A percentile compares a stretch with the other conserved stretches of the same genome.
These are phyloP conservation scores for Pollenia amentaria DNA, from an alignment of 2,888 invertebrate species.

Conservation along the genomic window DNA sequence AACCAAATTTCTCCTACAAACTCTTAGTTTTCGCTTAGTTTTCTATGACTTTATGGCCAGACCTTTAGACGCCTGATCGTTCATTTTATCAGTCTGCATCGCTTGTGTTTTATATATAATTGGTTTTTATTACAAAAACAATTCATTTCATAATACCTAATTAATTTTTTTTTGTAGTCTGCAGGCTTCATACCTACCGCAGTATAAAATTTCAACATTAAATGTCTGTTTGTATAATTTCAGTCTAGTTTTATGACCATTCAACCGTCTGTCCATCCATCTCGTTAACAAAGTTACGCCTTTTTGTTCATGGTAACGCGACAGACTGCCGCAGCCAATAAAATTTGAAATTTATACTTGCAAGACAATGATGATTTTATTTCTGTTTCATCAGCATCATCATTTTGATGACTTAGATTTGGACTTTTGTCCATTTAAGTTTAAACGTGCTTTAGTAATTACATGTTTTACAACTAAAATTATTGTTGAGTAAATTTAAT, in stretches of 20 bases:
- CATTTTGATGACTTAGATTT: background rate
- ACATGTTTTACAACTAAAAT: constrained; percentile 43
- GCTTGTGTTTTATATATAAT: background rate
- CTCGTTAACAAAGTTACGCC: constrained; percentile 55
- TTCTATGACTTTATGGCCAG: constrained; percentile 20
- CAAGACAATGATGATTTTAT: constrained; percentile 1
- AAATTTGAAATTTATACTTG: constrained; percentile 48
- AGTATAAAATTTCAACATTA: constrained; percentile 12
- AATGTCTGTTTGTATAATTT: constrained; percentile 29
- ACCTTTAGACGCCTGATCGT: constrained; percentile 35
- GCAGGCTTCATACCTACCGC: constrained; percentile 42
- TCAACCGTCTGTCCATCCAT: background rate
- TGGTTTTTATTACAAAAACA: constrained; percentile 39
- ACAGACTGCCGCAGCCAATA: constrained; percentile 38
- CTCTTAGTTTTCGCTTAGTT: background rate
- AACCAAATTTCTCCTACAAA: too few relatives aligned
- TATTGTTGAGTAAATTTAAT: constrained; percentile 34
- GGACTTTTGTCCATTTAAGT: constrained; percentile 39
- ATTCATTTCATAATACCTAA: constrained; percentile 29
- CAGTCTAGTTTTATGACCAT: constrained; percentile 44
- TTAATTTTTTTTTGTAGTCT: background rate
- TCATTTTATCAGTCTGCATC: background rate
- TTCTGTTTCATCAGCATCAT: constrained; percentile 46
- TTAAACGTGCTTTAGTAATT: constrained; percentile 63
- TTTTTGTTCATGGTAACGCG: constrained; percentile 56